These are phyloP conservation scores for Phalacrocorax pelagicus DNA, from an alignment of 2,113 vertebrate species.

Conservation along the genomic window DNA sequence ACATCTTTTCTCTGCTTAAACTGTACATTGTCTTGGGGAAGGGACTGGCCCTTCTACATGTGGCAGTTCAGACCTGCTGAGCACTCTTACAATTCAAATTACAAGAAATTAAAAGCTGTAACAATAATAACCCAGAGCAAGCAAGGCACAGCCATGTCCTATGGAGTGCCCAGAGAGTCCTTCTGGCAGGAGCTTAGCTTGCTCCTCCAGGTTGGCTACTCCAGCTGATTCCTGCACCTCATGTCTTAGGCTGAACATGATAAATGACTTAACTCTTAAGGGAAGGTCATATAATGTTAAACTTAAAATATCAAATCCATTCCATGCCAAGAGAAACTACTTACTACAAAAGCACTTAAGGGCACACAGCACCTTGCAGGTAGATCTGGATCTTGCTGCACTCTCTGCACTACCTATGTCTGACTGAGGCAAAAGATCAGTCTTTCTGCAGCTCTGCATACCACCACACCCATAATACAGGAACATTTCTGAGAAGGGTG, in stretches of 20 bases:
- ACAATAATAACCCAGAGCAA: neutral
- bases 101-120: neutral
- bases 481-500: neutral
- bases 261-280: neutral
- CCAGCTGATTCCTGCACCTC: neutral
- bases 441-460: neutral
- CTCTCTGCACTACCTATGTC: neutral
- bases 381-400: neutral
- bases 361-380: neutral
- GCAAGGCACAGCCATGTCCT: neutral
- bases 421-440: neutral
- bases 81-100: neutral
- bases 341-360: neutral
- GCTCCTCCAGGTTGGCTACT: neutral
- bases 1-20: neutral
- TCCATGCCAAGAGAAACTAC: neutral
- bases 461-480: neutral
- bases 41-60: neutral
- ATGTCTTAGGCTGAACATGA: neutral
- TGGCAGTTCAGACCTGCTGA: neutral
- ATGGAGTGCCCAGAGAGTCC: neutral
- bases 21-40: neutral
- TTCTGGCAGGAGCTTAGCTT: neutral
- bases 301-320: neutral
- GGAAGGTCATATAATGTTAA: neutral